These are phyloP conservation scores for Drosophila limbata DNA, from an alignment of 2,888 invertebrate genomes.

Conservation along the genomic window DNA sequence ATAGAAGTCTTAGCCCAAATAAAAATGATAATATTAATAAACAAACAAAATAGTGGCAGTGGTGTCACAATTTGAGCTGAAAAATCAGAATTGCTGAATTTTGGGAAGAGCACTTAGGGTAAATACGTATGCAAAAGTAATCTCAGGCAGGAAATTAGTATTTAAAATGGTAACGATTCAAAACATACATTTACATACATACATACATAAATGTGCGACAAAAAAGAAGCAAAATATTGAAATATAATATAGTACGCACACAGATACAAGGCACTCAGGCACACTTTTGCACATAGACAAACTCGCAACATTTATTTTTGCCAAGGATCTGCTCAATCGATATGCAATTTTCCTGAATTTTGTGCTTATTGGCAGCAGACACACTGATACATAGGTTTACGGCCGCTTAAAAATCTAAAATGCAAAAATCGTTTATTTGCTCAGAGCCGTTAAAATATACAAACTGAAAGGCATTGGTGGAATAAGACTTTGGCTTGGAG, in stretches of 20 bases:
- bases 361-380: slow-evolving; percentile 47
- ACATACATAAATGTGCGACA: slow-evolving; percentile 4
- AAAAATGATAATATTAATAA: neutral
- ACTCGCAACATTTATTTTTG: slow-evolving; percentile 42
- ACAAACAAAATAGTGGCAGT: neutral
- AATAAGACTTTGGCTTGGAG: neutral
- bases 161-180: slow-evolving; percentile 49
- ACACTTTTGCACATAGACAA: slow-evolving; percentile 32
- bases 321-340: slow-evolving; percentile 58
- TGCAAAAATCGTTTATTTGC: slow-evolving; percentile 80
- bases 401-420: slow-evolving; percentile 72
- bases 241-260: slow-evolving; percentile 29
- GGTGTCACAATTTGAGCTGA: slow-evolving; percentile 10
- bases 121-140: slow-evolving; percentile 66
- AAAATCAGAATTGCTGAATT: slow-evolving; percentile 33
- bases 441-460: slow-evolving; percentile 77
- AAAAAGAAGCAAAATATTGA: slow-evolving; percentile 38
- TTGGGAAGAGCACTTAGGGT: slow-evolving; percentile 25
- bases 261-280: slow-evolving; percentile 31
- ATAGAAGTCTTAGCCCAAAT: too few species aligned
- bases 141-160: slow-evolving; percentile 64
- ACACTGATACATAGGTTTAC: slow-evolving; percentile 11
- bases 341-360: slow-evolving; percentile 71
- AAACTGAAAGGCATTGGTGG: slow-evolving; percentile 42
- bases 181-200: slow-evolving; percentile 15